Percentiles rank a stretch among this genome's conserved stretches.
Evolutionary conservation across 1,140 invertebrate genomes (phyloP).

Genomic region (Brachionus koreanus): DNA sequence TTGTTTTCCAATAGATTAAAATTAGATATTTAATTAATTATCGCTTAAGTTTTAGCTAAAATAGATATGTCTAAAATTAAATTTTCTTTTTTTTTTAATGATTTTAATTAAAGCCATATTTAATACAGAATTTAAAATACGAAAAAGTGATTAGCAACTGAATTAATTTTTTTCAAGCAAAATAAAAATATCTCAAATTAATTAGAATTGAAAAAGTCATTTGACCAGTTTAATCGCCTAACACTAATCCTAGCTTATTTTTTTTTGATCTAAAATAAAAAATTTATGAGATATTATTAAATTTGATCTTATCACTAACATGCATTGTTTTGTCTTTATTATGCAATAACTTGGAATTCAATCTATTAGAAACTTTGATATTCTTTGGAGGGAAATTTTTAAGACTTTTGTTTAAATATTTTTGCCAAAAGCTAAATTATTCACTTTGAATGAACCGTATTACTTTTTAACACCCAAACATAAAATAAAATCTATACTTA

Average conservation of each 20-base stretch:
- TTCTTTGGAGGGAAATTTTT: background rate
- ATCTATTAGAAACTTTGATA: background rate
- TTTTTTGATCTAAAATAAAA: background rate
- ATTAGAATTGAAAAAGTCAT: no score
- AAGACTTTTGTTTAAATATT: background rate
- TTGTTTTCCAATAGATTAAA: background rate
- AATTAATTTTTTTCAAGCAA: no score
- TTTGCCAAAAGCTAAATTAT: background rate
- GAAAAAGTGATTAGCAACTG: no score
- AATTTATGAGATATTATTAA: background rate
- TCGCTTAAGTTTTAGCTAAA: background rate
- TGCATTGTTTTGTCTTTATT: background rate
- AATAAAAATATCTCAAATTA: no score
- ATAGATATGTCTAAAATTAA: background rate
- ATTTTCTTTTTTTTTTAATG: background rate
- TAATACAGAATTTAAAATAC: background rate
- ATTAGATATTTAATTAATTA: background rate
- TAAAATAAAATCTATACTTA: background rate
- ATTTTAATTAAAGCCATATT: background rate
- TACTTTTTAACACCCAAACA: background rate
- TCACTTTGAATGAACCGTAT: background rate
- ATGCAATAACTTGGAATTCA: background rate
- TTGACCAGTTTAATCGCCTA: no score
- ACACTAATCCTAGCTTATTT: background rate
- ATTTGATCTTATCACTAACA: background rate